These are phyloP conservation scores for Oligia strigilis DNA, from an alignment of 2,888 invertebrate species.

Conservation along the genomic window DNA sequence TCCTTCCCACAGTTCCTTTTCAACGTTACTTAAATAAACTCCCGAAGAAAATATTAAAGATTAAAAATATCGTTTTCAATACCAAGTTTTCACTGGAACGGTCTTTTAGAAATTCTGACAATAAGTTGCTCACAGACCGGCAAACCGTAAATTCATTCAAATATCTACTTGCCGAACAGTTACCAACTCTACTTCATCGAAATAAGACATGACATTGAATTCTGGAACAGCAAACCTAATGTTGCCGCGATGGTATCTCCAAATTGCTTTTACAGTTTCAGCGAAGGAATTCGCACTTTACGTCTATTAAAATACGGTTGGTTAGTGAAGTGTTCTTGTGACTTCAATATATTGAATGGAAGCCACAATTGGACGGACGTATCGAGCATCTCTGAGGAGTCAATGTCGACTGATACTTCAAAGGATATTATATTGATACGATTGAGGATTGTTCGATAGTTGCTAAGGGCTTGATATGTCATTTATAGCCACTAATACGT, in stretches of 20 bases:
- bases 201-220: constrained; percentile 29
- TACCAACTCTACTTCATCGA: constrained; percentile 22
- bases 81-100: constrained; percentile 60
- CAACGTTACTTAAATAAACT: constrained; percentile 26
- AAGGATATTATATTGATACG: constrained; percentile 59
- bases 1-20: constrained; percentile 5
- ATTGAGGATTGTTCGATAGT: constrained; percentile 29
- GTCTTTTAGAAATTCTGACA: constrained; percentile 64
- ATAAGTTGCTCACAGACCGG: constrained; percentile 51
- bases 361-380: constrained; percentile 54
- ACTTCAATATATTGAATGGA: constrained; percentile 53
- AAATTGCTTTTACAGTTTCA: constrained; percentile 59
- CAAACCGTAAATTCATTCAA: constrained; percentile 20
- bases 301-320: constrained; percentile 17
- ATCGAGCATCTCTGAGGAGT: constrained; percentile 49
- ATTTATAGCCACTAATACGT: neutral
- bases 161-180: constrained; percentile 7
- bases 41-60: constrained; percentile 52
- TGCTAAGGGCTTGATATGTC: constrained; percentile 3
- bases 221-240: constrained; percentile 18
- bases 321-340: constrained; percentile 19
- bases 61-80: constrained; percentile 68
- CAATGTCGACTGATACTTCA: constrained; percentile 55
- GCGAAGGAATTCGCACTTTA: constrained; percentile 54
- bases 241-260: constrained; percentile 46